These are phyloP conservation scores for Pimpla rufipes DNA, from an alignment of 2,888 invertebrate genomes.

Conservation along the genomic window DNA sequence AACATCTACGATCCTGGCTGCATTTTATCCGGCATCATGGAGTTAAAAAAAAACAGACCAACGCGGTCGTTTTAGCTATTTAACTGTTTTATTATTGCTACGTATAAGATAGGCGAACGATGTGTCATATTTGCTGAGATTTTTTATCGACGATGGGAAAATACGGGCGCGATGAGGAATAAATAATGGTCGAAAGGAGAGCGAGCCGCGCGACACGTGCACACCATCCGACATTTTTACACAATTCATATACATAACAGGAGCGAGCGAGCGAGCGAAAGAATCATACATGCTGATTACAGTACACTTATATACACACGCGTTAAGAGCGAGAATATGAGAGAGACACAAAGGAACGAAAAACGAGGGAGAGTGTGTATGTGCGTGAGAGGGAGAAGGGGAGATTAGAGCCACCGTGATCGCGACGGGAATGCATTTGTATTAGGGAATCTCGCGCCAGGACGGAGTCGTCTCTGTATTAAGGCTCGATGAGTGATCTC, in stretches of 20 bases:
- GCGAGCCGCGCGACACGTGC: conserved; percentile 69
- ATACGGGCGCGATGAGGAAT: conserved; percentile 54
- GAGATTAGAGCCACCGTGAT: conserved; percentile 52
- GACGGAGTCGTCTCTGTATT: not conserved
- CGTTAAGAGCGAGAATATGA: conserved; percentile 41
- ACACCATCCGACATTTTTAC: conserved; percentile 69
- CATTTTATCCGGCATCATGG: conserved; percentile 40
- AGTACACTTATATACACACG: conserved; percentile 37
- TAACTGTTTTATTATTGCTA: conserved; percentile 82
- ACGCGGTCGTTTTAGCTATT: conserved; percentile 81
- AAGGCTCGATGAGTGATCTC: conserved; percentile 25
- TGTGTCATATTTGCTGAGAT: conserved; percentile 78
- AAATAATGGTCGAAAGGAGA: conserved; percentile 51
- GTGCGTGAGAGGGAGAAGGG: conserved; percentile 54
- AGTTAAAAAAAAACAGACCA: conserved; percentile 65
- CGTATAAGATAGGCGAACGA: conserved; percentile 73
- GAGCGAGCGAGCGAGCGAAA: conserved; percentile 61
- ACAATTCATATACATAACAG: conserved; percentile 64
- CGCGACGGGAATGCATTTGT: conserved; percentile 40
- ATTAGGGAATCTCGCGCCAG: conserved; percentile 2
- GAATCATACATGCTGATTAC: conserved; percentile 59
- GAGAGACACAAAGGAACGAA: conserved; percentile 35
- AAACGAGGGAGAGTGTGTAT: conserved; percentile 53
- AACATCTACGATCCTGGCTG: conserved; percentile 47
- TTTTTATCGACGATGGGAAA: conserved; percentile 71